These are phyloP conservation scores for Cebidichthys violaceus DNA, from an alignment of 2,113 vertebrate genomes.

Conservation along the genomic window DNA sequence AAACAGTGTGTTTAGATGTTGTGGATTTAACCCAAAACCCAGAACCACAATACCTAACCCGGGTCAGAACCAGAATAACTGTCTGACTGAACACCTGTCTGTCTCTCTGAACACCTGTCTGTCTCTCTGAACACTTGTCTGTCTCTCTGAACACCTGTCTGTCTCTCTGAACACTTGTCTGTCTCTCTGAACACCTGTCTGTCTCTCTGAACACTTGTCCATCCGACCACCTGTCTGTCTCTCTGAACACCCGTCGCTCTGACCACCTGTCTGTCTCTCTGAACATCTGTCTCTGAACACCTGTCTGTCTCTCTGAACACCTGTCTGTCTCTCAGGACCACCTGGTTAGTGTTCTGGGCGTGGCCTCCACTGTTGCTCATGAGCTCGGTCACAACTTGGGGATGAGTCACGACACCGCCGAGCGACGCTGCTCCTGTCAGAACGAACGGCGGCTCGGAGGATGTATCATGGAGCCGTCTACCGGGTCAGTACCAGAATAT, in stretches of 20 bases:
- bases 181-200: too few relatives aligned
- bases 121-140: too few relatives aligned
- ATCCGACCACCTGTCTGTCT: too few relatives aligned
- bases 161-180: too few relatives aligned
- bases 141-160: too few relatives aligned
- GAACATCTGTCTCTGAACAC: not conserved
- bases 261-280: not conserved
- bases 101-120: too few relatives aligned
- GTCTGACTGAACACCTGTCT: too few relatives aligned
- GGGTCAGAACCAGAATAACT: too few relatives aligned
- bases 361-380: conserved; percentile 93
- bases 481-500: conserved; percentile 79
- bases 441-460: conserved; percentile 85
- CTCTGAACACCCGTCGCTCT: not conserved
- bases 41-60: too few relatives aligned
- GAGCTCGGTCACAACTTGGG: conserved; percentile 96
- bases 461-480: conserved; percentile 94
- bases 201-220: too few relatives aligned
- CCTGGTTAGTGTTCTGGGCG: conserved; percentile 88
- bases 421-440: conserved; percentile 85
- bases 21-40: too few relatives aligned
- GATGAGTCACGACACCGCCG: conserved; percentile 85
- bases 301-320: not conserved
- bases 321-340: conserved; percentile 84
- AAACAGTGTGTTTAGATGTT: too few relatives aligned